phyloP scores from a whole-genome alignment of 1,140 invertebrate species.

The Zelostemma sp. region DNA sequence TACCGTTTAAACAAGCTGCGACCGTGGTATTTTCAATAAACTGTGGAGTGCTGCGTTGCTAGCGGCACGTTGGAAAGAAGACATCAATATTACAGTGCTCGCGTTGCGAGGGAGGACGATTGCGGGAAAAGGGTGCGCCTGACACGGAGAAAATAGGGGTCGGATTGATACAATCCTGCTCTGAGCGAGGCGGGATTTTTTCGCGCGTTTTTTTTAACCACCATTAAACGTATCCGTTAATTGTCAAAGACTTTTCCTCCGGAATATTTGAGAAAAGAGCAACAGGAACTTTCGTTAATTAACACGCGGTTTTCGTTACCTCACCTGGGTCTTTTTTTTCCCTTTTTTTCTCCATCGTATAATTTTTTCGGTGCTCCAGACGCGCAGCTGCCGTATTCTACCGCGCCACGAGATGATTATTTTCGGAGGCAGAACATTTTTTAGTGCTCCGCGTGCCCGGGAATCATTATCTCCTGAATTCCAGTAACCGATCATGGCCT shows the following conservation, averaged over 20 bases:
- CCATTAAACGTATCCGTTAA: too few relatives aligned
- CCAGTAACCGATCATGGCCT: slow-evolving; percentile 12
- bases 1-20: slow-evolving; percentile 38
- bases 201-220: too few relatives aligned
- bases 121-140: background rate
- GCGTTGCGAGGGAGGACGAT: slow-evolving; percentile 2
- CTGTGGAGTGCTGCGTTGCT: slow-evolving; percentile 3
- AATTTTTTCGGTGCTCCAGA: slow-evolving; percentile 12
- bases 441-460: slow-evolving; percentile 20
- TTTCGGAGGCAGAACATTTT: slow-evolving; percentile 20
- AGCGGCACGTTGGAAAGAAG: slow-evolving; percentile 21
- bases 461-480: slow-evolving; percentile 29
- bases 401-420: slow-evolving; percentile 19
- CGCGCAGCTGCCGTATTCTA: slow-evolving; percentile 31
- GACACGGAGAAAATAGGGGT: background rate
- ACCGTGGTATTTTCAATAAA: slow-evolving; percentile 38
- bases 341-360: too few relatives aligned
- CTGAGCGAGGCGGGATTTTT: background rate
- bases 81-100: slow-evolving; percentile 37
- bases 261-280: background rate
- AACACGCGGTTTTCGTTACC: background rate
- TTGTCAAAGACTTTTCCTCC: too few relatives aligned
- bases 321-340: slow-evolving; percentile 1
- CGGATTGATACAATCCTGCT: background rate
- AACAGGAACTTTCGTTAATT: slow-evolving; percentile 2